Conservation (phyloP, 2,113 vertebrate genomes). For the Gopherus flavomarginatus region DNA sequence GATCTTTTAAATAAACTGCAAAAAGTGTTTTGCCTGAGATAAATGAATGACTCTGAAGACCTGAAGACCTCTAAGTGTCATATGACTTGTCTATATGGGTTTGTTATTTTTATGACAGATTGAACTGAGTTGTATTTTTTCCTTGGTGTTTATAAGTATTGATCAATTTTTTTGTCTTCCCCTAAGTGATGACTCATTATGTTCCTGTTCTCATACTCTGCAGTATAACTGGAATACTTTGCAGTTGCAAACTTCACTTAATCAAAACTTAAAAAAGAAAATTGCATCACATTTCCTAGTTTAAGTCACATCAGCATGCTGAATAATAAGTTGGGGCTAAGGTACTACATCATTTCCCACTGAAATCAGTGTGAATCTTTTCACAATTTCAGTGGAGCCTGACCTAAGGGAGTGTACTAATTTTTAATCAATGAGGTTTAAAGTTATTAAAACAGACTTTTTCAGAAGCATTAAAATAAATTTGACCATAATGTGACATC, state of each 20-base stretch:
- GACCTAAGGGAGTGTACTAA: neutral
- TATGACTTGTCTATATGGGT: neutral
- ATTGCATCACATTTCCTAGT: no score
- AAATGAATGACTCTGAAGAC: neutral
- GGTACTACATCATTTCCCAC: neutral
- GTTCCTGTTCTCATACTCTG: no score
- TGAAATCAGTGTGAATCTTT: neutral
- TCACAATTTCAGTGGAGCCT: neutral
- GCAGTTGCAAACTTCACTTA: no score
- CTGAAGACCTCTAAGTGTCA: neutral
- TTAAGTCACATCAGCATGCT: no score
- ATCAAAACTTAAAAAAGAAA: no score
- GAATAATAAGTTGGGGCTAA: no score
- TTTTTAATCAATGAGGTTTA: neutral
- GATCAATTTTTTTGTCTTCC: neutral
- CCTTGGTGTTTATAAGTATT: neutral
- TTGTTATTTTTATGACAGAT: neutral
- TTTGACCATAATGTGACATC: neutral
- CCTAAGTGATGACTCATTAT: neutral
- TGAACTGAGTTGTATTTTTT: neutral
- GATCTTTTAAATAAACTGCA: conserved; percentile 40
- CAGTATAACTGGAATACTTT: no score
- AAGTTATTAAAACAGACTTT: neutral
- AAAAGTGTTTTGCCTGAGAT: neutral
- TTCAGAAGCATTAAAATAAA: neutral